Evolutionary conservation across 2,113 vertebrate species (phyloP).

Genomic region (Sceloporus undulatus): DNA sequence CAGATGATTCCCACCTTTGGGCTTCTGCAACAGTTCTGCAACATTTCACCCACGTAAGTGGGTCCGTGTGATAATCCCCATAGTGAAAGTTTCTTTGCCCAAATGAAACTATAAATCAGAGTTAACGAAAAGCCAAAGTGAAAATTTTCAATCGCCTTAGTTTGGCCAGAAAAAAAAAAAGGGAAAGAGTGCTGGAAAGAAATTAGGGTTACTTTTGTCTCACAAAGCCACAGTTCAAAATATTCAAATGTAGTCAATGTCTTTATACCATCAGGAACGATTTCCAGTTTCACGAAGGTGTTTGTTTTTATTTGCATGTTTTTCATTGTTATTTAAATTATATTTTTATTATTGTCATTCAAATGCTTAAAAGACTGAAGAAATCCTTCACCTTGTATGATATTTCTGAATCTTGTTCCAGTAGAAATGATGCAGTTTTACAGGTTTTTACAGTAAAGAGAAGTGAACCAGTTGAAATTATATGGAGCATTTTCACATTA

Average conservation of each 20-base stretch:
- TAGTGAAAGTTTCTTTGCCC: too few species aligned
- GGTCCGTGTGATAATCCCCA: too few species aligned
- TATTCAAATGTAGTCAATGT: not conserved
- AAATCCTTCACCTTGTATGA: not conserved
- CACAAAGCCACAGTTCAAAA: not conserved
- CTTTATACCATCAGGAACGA: not conserved
- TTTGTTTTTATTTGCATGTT: not conserved
- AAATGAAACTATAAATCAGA: too few species aligned
- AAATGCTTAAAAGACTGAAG: not conserved
- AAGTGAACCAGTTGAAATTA: conserved; percentile 6
- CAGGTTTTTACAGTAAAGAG: not conserved
- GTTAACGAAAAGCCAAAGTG: too few species aligned
- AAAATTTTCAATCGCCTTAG: too few species aligned
- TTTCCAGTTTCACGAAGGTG: not conserved
- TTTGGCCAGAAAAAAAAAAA: too few species aligned
- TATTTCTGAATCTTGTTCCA: conserved; percentile 1
- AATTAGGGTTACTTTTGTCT: not conserved
- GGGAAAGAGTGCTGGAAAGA: too few species aligned
- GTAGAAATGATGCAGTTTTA: not conserved
- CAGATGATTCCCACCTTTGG: too few species aligned
- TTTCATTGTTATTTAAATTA: not conserved
- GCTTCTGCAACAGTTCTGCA: too few species aligned
- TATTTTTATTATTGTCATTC: not conserved
- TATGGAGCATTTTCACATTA: not conserved
- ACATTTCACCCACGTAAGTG: too few species aligned